Evolutionary conservation across 2,113 vertebrate species (phyloP), one percentile per base, ranked within the genome.

Genomic region (Pitta sordida): DNA sequence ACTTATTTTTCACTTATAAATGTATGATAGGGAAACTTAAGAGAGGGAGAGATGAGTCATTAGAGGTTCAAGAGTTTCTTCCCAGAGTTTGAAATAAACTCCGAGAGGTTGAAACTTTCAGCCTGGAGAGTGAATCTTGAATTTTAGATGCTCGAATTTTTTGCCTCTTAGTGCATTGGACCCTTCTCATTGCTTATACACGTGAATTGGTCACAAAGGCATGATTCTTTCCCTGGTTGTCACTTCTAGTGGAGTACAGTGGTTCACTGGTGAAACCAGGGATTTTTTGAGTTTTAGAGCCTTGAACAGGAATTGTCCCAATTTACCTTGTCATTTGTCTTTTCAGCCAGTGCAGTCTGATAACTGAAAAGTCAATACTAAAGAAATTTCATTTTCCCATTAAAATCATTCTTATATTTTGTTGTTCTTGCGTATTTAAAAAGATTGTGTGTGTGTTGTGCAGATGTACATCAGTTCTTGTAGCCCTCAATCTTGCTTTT

Each of bases 41-140:
- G 84, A 90, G 85, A 69, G 34, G 23, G 37, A 79, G 85, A 90
- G 68, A 86, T 95, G 92, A 94, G 93, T 96, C 94, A 96, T 83
- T 82, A 37, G 16, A 71, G 71, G 58, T 74, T 89, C 59, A 48
- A 36, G 23, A 86, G 37, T 92, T 92, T 83, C 52, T 92, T 94
- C 36, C 6, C 56, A 32, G 75, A 87, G 69, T 83, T 86, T 86
- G 63, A 77, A 91, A 86, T 52, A 83, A 96, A 86, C n/a, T 92
- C 91, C 13, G 27, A 11, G 36, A 83, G 81, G 52, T 62, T 69
- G 36, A 62, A 60, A 32, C 43, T 71, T 55, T 74, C 56, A 81
- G 48, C 64, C 48, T 77, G 53, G 20, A 59, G 63, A 34, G 55
- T 7, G 11, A 70, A 48, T 85, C 68, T 77, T 81, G 68, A 75